phyloP scores from a whole-genome alignment of 2,888 invertebrate species.

The Drosophila pegasa region DNA sequence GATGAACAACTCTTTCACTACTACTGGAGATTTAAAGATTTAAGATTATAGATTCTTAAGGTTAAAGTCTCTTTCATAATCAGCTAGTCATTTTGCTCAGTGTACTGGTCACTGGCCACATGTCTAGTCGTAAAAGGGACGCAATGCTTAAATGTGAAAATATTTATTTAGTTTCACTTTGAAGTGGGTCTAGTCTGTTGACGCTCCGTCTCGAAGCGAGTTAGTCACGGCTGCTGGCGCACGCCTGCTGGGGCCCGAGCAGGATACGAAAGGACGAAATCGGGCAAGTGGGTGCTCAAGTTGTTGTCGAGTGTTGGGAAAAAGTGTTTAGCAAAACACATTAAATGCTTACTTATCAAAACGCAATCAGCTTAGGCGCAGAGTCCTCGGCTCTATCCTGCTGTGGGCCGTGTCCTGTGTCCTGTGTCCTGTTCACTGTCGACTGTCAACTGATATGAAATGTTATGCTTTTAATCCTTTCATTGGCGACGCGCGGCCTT shows the following conservation, averaged over 20 bases:
- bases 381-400: slow-evolving; percentile 3
- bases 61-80: background rate
- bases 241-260: slow-evolving; percentile 14
- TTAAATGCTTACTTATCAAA: slow-evolving; percentile 81
- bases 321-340: slow-evolving; percentile 75
- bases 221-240: slow-evolving; percentile 44
- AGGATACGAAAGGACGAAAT: background rate
- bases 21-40: too few species aligned
- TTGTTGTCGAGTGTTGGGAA: slow-evolving; percentile 54
- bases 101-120: slow-evolving; percentile 23
- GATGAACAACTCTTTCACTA: background rate
- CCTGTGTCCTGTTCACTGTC: slow-evolving; percentile 18
- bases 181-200: slow-evolving; percentile 57
- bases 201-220: slow-evolving; percentile 16
- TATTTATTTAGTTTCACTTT: slow-evolving; percentile 76
- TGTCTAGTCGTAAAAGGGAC: slow-evolving; percentile 22
- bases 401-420: slow-evolving; percentile 6
- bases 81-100: slow-evolving; percentile 10
- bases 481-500: slow-evolving; percentile 51
- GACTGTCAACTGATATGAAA: slow-evolving; percentile 63
- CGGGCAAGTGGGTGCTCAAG: slow-evolving; percentile 10
- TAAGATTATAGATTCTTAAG: background rate
- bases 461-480: slow-evolving; percentile 68
- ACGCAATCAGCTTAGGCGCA: slow-evolving; percentile 76
- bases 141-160: slow-evolving; percentile 53